These are phyloP conservation scores for Hyperoplus immaculatus DNA, from an alignment of 2,797 vertebrate genomes.

Conservation along the genomic window DNA sequence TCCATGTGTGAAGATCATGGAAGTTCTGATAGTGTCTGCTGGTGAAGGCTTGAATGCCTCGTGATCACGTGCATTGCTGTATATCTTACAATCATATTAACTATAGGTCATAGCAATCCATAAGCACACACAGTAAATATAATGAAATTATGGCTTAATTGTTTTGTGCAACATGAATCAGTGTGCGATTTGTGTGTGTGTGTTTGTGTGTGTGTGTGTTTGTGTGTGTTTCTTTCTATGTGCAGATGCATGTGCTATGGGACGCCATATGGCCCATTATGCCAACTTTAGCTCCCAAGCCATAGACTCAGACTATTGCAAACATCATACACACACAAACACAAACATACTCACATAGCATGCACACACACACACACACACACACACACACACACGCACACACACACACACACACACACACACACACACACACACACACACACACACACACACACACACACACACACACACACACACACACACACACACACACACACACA, in stretches of 20 bases:
- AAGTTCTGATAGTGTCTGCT: slow-evolving; percentile 68
- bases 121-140: background rate
- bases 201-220: background rate
- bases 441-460: no score
- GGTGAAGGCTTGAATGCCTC: slow-evolving; percentile 58
- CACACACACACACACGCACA: slow-evolving; percentile 4
- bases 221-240: no score
- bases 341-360: no score
- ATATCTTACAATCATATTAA: slow-evolving; percentile 8
- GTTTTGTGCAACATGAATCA: background rate
- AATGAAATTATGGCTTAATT: background rate
- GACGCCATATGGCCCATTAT: background rate
- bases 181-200: background rate
- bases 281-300: slow-evolving; percentile 16
- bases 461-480: background rate
- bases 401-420: no score
- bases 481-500: slow-evolving; percentile 9
- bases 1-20: slow-evolving; percentile 87
- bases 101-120: background rate
- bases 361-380: background rate
- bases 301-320: slow-evolving; percentile 4
- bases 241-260: background rate
- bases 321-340: background rate
- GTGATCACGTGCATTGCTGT: slow-evolving; percentile 46
- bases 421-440: no score